phyloP scores from a whole-genome alignment of 2,113 vertebrate species.

The Trematocara zebra region DNA sequence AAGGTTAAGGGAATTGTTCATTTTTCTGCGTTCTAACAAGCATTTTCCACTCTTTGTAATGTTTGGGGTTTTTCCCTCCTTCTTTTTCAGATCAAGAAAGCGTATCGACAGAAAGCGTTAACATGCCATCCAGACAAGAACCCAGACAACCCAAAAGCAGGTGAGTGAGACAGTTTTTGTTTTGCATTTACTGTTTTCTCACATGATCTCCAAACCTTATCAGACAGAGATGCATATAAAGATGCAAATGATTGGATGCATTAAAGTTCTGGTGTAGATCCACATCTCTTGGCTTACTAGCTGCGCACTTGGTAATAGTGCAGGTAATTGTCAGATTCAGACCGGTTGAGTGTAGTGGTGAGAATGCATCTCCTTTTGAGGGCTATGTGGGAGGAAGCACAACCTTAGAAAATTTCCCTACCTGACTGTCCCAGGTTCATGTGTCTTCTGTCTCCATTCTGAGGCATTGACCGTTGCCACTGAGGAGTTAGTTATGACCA shows the following conservation, averaged over 20 bases:
- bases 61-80: background rate
- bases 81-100: conserved; percentile 87
- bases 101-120: conserved; percentile 89
- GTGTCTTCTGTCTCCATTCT: background rate
- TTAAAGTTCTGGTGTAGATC: background rate
- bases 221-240: background rate
- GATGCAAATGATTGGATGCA: background rate
- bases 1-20: background rate
- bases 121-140: conserved; percentile 97
- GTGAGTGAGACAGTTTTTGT: conserved; percentile 60
- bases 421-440: background rate
- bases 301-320: background rate
- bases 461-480: background rate
- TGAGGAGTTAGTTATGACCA: background rate
- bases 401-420: background rate
- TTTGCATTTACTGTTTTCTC: background rate
- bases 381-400: background rate
- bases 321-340: background rate
- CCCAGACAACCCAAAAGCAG: conserved; percentile 91
- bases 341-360: background rate
- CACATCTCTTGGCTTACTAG: accelerated
- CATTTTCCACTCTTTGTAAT: background rate
- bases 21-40: background rate
- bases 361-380: background rate
- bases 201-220: background rate